Base-by-base conservation (phyloP, 2,113 vertebrate species). In the Oenanthe oenanthe region DNA sequence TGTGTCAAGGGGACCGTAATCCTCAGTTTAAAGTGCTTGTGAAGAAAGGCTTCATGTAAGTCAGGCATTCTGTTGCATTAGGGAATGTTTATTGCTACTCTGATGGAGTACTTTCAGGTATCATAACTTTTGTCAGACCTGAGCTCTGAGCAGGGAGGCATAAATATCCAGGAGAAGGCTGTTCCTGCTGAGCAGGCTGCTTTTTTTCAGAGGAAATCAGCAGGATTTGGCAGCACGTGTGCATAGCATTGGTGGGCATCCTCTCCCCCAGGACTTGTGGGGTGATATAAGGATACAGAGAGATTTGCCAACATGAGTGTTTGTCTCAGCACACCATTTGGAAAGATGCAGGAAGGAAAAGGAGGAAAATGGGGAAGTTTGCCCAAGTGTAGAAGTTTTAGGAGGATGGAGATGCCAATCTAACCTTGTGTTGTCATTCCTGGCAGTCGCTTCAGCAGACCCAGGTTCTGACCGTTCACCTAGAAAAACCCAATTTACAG, bases 71-170 rank as follows among this genome's bases (percentile, higher is more conserved):
- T 92, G 68, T 62, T 88, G 50, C 88, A 31, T 85, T 76, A 71
- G 88, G 66, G 42, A 85, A 77, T 77, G 70, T 83, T 91, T 95
- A 81, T 80, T 93, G 76, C 83, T 90, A n/a, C 81, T 96, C 78
- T 86, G 87, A 71, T 67, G 43, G 75, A 73, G 53, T 92, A 57
- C 72, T 94, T 93, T 62, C 75, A 77, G 79, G 51, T 94, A 56
- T 74, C 92, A 29, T 97, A 90, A 86, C 70, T 70, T 78, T 11
- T 78, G 28, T 86, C 42, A 76, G 62, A 75, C 58, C 56, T 87
- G 34, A 92, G 82, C 63, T 75, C 47, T 5, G 6, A 90, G 60
- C 31, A 87, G 84, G 36, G 51, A 87, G n/a, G 25, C 88, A 88
- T 93, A 94, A 93, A 93, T 90, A 83, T 90, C 88, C 54, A 24